phyloP scores from a whole-genome alignment of 2,797 vertebrate species.

The Pseudochirops cupreus region DNA sequence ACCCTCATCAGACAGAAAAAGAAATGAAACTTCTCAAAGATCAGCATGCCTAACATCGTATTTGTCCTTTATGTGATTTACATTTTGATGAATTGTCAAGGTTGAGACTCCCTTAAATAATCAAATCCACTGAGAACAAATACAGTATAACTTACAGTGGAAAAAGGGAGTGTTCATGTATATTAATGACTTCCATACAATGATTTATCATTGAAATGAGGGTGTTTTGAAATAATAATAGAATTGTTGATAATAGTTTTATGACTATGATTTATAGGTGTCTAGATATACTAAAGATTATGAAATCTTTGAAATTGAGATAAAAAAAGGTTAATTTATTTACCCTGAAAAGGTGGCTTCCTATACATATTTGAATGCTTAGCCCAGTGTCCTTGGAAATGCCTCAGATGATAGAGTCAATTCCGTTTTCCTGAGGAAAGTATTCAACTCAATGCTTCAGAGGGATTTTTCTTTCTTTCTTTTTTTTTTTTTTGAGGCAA shows the following conservation, averaged over 20 bases:
- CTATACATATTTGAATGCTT: background rate
- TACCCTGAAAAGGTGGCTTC: background rate
- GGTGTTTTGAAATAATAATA: conserved; percentile 13
- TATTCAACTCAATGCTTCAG: background rate
- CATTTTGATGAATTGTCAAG: conserved; percentile 44
- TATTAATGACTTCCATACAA: conserved; percentile 19
- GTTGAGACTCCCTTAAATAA: conserved; percentile 39
- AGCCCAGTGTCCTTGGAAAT: background rate
- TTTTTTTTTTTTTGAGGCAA: no score
- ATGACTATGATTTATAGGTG: background rate
- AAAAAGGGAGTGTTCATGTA: background rate
- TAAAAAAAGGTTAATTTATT: background rate
- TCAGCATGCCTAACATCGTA: background rate
- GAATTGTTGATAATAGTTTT: background rate
- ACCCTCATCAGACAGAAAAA: conserved; percentile 39
- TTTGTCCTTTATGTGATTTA: conserved; percentile 41
- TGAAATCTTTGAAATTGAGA: conserved; percentile 1
- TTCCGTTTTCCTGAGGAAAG: background rate
- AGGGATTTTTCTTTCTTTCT: background rate
- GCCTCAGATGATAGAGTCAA: background rate
- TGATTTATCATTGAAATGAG: background rate
- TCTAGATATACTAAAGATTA: background rate
- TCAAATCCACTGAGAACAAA: conserved; percentile 22
- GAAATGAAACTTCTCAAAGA: background rate
- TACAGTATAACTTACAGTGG: background rate